Conservation (phyloP, 2,113 vertebrate species). For the Pterophyllum scalare region DNA sequence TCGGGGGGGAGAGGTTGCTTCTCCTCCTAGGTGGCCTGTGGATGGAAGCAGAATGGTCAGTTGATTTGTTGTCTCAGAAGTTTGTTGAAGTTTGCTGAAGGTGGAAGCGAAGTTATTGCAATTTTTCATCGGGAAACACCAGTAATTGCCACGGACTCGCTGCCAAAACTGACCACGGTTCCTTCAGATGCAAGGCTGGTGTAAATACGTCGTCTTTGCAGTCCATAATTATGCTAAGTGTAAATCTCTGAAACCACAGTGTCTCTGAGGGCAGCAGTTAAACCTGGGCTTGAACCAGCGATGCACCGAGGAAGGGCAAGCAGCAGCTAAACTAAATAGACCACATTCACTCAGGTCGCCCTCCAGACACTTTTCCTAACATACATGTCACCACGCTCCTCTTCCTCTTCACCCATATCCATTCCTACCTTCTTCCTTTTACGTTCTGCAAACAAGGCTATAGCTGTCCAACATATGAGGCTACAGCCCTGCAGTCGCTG, state of each 20-base stretch:
- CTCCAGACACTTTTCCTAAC: slow-evolving; percentile 15
- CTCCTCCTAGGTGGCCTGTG: slow-evolving; percentile 74
- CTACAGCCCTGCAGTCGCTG: slow-evolving; percentile 19
- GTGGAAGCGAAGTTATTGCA: slow-evolving; percentile 70
- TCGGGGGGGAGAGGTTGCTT: background rate
- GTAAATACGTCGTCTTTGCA: slow-evolving; percentile 63
- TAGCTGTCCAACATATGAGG: slow-evolving; percentile 36
- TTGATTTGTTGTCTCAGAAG: slow-evolving; percentile 73
- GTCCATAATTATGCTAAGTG: slow-evolving; percentile 66
- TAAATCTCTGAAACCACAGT: slow-evolving; percentile 64
- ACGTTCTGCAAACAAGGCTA: slow-evolving; percentile 12
- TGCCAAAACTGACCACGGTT: slow-evolving; percentile 59
- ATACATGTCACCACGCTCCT: slow-evolving; percentile 25
- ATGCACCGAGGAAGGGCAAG: slow-evolving; percentile 2
- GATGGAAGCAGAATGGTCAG: slow-evolving; percentile 68
- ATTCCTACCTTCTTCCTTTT: background rate
- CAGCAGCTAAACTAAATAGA: slow-evolving; percentile 23
- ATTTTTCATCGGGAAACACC: slow-evolving; percentile 70
- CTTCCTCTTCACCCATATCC: slow-evolving; percentile 23
- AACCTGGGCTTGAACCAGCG: slow-evolving; percentile 47
- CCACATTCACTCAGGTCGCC: slow-evolving; percentile 28
- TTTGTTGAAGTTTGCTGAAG: slow-evolving; percentile 74
- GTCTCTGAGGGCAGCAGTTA: slow-evolving; percentile 45
- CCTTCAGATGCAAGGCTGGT: slow-evolving; percentile 57
- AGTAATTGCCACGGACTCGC: slow-evolving; percentile 48